Evolutionary conservation across 2,888 invertebrate species (phyloP).

Genomic region (Drosophila ustulata): DNA sequence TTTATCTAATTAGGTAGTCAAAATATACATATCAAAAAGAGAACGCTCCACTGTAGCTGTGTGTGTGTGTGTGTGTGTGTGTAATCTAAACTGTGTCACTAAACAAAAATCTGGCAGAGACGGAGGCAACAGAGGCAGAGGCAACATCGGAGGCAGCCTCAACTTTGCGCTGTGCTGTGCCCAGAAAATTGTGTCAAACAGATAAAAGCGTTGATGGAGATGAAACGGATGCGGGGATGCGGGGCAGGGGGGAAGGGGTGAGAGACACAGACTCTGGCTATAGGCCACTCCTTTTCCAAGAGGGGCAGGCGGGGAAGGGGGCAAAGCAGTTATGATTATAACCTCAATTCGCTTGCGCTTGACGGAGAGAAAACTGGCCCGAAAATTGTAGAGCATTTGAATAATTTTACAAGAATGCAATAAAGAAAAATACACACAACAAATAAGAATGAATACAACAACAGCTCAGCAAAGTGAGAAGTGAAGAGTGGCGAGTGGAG

Average conservation of each 20-base stretch:
- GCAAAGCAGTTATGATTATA: constrained; percentile 72
- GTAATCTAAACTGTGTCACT: constrained; percentile 79
- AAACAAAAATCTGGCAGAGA: constrained; percentile 68
- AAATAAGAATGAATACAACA: constrained; percentile 19
- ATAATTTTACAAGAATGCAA: constrained; percentile 79
- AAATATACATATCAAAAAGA: constrained; percentile 55
- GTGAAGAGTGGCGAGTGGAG: constrained; percentile 23
- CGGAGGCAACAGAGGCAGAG: constrained; percentile 25
- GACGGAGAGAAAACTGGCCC: constrained; percentile 74
- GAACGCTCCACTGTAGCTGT: constrained; percentile 40
- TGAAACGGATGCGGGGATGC: constrained; percentile 21
- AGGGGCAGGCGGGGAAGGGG: neutral
- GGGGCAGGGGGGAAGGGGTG: neutral
- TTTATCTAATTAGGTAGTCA: constrained; percentile 80
- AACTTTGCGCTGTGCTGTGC: constrained; percentile 67
- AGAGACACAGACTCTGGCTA: constrained; percentile 1
- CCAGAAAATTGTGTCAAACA: constrained; percentile 79
- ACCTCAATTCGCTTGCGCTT: constrained; percentile 69
- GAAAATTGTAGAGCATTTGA: constrained; percentile 80
- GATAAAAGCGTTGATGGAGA: constrained; percentile 66
- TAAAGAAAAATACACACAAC: constrained; percentile 60
- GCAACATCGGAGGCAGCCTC: neutral
- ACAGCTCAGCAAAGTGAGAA: constrained; percentile 16
- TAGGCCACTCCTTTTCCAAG: constrained; percentile 34
- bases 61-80: constrained; percentile 33